phyloP scores from a whole-genome alignment of 2,888 invertebrate species.

The Microdon myrmicae region DNA sequence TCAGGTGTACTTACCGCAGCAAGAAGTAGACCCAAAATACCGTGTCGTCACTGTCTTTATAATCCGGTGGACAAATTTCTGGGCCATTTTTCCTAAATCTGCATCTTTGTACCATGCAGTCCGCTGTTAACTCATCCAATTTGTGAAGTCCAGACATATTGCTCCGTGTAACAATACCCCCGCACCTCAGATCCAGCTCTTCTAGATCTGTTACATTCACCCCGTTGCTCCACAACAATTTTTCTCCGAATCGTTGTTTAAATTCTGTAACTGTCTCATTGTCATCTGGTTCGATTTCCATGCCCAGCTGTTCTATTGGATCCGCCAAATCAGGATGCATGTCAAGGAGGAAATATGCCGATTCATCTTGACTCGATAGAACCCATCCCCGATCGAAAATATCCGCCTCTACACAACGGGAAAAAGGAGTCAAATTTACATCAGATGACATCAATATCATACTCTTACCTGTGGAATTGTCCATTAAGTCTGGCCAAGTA shows the following conservation, averaged over 20 bases:
- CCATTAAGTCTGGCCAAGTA: conserved; percentile 2
- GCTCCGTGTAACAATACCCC: conserved; percentile 76
- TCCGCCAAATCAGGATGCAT: conserved; percentile 81
- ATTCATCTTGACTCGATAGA: conserved; percentile 62
- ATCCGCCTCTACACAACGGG: too few relatives aligned
- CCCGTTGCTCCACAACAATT: conserved; percentile 73
- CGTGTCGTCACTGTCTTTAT: conserved; percentile 79
- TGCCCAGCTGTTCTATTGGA: conserved; percentile 79
- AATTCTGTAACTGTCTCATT: conserved; percentile 81
- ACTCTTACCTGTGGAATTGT: too few relatives aligned
- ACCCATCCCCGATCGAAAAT: conserved; percentile 66
- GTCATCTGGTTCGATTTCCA: conserved; percentile 79
- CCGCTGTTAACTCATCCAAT: conserved; percentile 72
- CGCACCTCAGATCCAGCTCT: conserved; percentile 79
- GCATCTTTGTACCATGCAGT: conserved; percentile 82
- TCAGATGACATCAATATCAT: too few relatives aligned
- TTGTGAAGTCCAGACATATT: conserved; percentile 73
- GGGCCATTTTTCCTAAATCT: conserved; percentile 80
- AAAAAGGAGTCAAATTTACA: too few relatives aligned
- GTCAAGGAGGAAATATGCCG: conserved; percentile 74
- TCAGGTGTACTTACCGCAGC: conserved; percentile 68
- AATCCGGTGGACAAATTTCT: conserved; percentile 82
- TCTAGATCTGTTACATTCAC: conserved; percentile 80
- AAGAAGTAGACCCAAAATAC: conserved; percentile 87
- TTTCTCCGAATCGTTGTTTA: conserved; percentile 76